phyloP scores from a whole-genome alignment of 1,140 invertebrate species.

The Bombus confusus region DNA sequence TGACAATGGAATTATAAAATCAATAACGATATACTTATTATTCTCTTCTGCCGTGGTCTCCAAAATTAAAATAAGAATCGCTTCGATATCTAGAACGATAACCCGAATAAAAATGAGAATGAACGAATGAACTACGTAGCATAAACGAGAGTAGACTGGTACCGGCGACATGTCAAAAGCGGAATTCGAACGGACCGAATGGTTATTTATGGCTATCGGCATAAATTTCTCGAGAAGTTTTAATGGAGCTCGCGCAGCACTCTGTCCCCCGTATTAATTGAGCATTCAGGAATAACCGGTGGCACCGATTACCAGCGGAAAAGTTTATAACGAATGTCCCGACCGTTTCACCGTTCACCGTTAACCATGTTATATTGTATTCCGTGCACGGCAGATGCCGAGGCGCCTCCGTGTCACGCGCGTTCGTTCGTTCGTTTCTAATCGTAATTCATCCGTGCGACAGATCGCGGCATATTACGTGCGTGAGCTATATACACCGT shows the following conservation, averaged over 20 bases:
- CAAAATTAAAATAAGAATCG: background rate
- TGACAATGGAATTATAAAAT: too few species aligned
- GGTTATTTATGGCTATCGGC: conserved; percentile 14
- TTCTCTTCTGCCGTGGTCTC: background rate
- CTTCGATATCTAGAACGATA: too few species aligned
- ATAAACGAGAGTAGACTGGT: background rate
- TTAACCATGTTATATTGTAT: conserved; percentile 52
- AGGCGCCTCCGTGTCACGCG: conserved; percentile 3
- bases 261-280: conserved; percentile 1
- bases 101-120: background rate
- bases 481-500: background rate
- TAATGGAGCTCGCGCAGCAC: background rate
- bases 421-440: conserved; percentile 37
- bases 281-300: conserved; percentile 22
- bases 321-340: conserved; percentile 54
- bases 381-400: conserved; percentile 29
- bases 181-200: background rate
- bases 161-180: background rate
- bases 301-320: conserved; percentile 54
- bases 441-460: conserved; percentile 62
- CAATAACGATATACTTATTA: too few species aligned
- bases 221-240: conserved; percentile 9
- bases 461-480: conserved; percentile 17
- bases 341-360: conserved; percentile 39
- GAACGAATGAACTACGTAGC: background rate